Conservation (phyloP, 2,797 vertebrate species). For the Hephaestus fuliginosus region DNA sequence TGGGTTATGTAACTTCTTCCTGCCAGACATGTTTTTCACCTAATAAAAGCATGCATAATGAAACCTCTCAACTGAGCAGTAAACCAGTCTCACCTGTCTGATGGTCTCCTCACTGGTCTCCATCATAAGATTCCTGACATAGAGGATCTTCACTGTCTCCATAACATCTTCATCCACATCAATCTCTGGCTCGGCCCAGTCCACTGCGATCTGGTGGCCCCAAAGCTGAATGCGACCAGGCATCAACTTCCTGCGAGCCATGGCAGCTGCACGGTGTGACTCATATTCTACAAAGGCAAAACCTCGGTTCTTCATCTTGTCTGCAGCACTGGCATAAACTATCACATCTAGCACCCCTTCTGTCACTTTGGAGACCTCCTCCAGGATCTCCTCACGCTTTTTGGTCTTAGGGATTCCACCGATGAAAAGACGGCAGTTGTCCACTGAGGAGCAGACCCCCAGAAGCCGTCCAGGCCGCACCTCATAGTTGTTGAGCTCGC, state of each 20-base stretch:
- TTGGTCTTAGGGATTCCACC: constrained; percentile 99
- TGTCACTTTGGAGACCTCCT: constrained; percentile 98
- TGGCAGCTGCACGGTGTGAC: constrained; percentile 96
- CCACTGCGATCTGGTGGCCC: constrained; percentile 99
- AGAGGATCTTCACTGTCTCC: constrained; percentile 99
- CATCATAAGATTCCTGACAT: constrained; percentile 99
- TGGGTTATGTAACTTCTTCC: neutral
- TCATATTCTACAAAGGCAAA: constrained; percentile 99
- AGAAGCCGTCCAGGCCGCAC: constrained; percentile 95
- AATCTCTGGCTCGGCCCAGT: constrained; percentile 99
- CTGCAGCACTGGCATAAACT: constrained; percentile 97
- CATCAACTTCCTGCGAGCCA: constrained; percentile 99
- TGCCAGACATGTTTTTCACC: neutral
- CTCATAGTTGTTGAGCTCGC: constrained; percentile 98
- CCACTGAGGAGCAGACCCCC: constrained; percentile 97
- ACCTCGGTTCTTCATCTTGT: constrained; percentile 99
- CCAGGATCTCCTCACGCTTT: constrained; percentile 99
- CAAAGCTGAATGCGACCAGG: constrained; percentile 97
- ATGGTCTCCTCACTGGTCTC: constrained; percentile 97
- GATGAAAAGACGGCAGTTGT: constrained; percentile 99
- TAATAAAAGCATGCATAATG: neutral
- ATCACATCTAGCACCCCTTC: constrained; percentile 98
- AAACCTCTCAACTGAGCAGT: constrained; percentile 11
- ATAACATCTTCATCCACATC: constrained; percentile 99
- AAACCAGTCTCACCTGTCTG: constrained; percentile 70